Evolutionary conservation across 2,888 invertebrate genomes (phyloP), one percentile per base, ranked within the genome.

Genomic region (Papilio gigon): DNA sequence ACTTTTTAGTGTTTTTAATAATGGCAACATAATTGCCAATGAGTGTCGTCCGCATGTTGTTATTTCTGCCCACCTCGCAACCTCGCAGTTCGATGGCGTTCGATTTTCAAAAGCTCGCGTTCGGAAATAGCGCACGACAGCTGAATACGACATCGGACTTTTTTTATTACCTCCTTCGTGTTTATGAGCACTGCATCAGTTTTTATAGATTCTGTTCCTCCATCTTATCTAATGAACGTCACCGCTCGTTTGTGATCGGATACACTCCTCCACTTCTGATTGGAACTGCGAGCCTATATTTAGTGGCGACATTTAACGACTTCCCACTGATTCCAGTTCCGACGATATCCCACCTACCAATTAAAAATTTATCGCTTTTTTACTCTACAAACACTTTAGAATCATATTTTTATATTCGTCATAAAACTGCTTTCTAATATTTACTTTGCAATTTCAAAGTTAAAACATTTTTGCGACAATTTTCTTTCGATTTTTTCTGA

Each of bases 161-260:
- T 91, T 90, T 91, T 92, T 91, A 90, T 89, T 88, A 84, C 90
- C 86, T 86, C 87, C 89, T 84, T 86, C 87, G 85, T 89, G 90
- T 91, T 92, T 91, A 91, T 89, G 89, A 90, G 85, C 90, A 88
- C 90, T 91, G 90, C 90, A 90, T 89, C 86, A 87, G 88, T 86
- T 89, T 87, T 88, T 89, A 89, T 90, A 90, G 88, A 88, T 90
- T 88, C 79, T 87, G 88, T 88, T 89, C 84, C 86, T 84, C 60
- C 69, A 70, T 77, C 83, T 85, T 84, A 87, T 85, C 84, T 84
- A 84, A 86, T 84, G 87, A 84, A 85, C 86, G 85, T 88, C 88
- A 86, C 86, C 84, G 78, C 74, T 77, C 75, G 77, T 59, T 80
- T 78, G 78, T 76, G 87, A 88, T 90, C 87, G 84, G 86, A 85